Evolutionary conservation across 2,888 invertebrate genomes (phyloP).

Genomic region (Nemotelus pantherinus): DNA sequence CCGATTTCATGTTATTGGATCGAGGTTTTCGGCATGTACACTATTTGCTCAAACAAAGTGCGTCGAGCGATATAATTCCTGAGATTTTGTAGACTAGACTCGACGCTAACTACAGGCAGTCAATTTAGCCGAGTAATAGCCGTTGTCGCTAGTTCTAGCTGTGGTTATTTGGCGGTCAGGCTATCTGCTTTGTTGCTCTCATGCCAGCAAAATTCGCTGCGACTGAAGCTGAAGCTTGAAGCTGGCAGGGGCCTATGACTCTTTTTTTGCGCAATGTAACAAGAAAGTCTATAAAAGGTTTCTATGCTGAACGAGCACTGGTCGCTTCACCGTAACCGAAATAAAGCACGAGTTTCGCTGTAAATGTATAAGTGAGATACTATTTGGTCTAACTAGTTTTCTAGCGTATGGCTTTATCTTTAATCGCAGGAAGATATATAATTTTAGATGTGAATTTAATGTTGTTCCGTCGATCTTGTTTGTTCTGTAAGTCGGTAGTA

Average conservation of each 20-base stretch:
- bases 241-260: constrained; percentile 7
- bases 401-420: constrained; percentile 29
- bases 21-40: constrained; percentile 19
- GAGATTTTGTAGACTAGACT: not conserved
- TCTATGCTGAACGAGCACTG: not conserved
- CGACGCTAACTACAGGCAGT: too few relatives aligned
- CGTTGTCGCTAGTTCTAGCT: not conserved
- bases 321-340: constrained; percentile 9
- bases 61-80: constrained; percentile 31
- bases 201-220: too few relatives aligned
- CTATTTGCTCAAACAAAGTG: constrained; percentile 36
- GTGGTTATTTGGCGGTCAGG: too few relatives aligned
- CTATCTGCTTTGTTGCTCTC: too few relatives aligned
- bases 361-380: not conserved
- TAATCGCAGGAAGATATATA: constrained; percentile 34
- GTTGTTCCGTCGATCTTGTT: not conserved
- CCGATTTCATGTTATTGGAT: not conserved
- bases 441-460: constrained; percentile 36
- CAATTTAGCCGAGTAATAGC: too few relatives aligned
- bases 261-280: constrained; percentile 21
- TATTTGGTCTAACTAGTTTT: constrained; percentile 32
- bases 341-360: not conserved
- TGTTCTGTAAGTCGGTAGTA: constrained; percentile 15
- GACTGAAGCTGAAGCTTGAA: too few relatives aligned
- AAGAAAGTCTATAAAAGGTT: constrained; percentile 20